phyloP scores from a whole-genome alignment of 1,140 invertebrate genomes.

The Brachionus calyciflorus region DNA sequence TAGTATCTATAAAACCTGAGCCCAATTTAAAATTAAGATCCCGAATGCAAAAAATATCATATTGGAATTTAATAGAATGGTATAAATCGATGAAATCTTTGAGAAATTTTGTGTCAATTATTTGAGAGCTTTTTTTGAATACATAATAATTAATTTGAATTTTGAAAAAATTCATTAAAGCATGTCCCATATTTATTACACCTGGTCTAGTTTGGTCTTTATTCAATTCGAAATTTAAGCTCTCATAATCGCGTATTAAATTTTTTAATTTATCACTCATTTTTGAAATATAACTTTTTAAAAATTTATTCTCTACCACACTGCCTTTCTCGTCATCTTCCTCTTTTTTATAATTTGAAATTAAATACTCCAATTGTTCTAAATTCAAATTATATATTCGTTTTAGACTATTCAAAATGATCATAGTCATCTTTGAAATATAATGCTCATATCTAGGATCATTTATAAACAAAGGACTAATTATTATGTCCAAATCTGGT shows the following conservation, averaged over 20 bases:
- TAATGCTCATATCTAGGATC: background rate
- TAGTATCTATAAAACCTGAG: background rate
- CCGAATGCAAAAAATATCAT: background rate
- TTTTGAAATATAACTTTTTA: background rate
- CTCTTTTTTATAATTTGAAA: background rate
- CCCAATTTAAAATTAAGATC: background rate
- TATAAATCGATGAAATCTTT: background rate
- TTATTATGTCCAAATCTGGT: too few relatives aligned
- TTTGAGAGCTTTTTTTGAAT: too few relatives aligned
- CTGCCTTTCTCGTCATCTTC: background rate
- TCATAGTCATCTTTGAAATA: background rate
- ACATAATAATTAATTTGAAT: too few relatives aligned
- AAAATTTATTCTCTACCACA: background rate
- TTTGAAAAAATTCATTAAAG: too few relatives aligned
- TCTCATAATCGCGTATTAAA: constrained; percentile 11
- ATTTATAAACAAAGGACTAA: too few relatives aligned
- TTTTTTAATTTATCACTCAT: background rate
- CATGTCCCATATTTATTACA: too few relatives aligned
- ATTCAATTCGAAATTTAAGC: background rate
- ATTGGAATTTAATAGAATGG: background rate
- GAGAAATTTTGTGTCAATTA: background rate
- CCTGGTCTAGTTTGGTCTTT: background rate
- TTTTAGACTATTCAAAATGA: background rate
- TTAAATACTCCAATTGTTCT: background rate
- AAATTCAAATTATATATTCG: constrained; percentile 7